Percentiles rank a stretch among this genome's conserved stretches.
Evolutionary conservation across 2,888 invertebrate species (phyloP).

Genomic region (Malachius bipustulatus): DNA sequence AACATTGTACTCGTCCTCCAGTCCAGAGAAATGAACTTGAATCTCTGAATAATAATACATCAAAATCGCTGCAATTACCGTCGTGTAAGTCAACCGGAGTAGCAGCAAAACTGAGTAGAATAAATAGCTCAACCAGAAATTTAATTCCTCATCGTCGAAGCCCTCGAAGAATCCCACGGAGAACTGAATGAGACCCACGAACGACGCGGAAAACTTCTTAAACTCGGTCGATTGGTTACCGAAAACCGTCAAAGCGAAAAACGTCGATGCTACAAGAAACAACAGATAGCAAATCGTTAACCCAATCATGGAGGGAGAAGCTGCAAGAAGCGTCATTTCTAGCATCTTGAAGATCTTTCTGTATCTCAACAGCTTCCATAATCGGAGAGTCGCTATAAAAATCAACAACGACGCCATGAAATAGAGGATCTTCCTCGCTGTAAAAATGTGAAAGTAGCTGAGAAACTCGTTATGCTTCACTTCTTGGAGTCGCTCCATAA

Average conservation of each 20-base stretch:
- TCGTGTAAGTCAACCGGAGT: constrained; percentile 13
- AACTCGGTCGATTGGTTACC: background rate
- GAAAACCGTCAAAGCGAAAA: background rate
- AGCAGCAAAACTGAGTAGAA: constrained; percentile 16
- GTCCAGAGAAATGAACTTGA: constrained; percentile 12
- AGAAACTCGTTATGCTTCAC: constrained; percentile 19
- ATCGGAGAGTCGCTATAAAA: constrained; percentile 17
- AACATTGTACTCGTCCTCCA: constrained; percentile 12
- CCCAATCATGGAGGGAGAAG: constrained; percentile 11
- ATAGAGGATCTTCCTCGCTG: constrained; percentile 14
- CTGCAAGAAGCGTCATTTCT: constrained; percentile 17
- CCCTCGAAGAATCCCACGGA: background rate
- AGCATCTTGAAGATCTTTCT: constrained; percentile 18
- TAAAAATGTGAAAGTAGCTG: constrained; percentile 15
- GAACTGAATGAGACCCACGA: background rate
- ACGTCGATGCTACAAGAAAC: constrained; percentile 9
- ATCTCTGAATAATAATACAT: constrained; percentile 13
- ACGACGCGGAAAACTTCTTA: background rate
- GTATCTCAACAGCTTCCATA: constrained; percentile 21
- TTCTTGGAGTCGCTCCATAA: constrained; percentile 16
- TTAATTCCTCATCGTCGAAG: constrained; percentile 5
- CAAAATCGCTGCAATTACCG: constrained; percentile 15
- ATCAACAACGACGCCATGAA: constrained; percentile 17
- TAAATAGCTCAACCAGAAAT: too few relatives aligned
- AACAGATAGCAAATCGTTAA: constrained; percentile 14